A percentile compares a stretch with the other conserved stretches of the same genome.
Evolutionary conservation across 2,113 vertebrate species (phyloP).

Genomic region (Trogon melanurus): DNA sequence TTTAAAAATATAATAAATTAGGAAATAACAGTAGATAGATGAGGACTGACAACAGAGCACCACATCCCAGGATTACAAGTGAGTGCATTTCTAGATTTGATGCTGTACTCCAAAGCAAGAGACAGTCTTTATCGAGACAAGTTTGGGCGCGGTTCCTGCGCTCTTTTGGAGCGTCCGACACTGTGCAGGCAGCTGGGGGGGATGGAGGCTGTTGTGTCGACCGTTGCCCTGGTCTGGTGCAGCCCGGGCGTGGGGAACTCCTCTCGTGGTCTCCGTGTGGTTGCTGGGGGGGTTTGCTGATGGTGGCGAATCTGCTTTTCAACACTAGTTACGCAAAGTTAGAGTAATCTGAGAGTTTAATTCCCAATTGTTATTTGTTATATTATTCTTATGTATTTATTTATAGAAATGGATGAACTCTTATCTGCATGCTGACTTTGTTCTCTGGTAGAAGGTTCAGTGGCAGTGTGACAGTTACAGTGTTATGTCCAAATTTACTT

Average conservation of each 20-base stretch:
- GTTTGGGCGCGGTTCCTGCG: not conserved
- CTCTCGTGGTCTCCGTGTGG: fast-evolving
- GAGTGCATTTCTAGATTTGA: not conserved
- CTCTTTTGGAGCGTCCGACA: not conserved
- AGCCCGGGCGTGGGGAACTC: not conserved
- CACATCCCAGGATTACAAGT: not conserved
- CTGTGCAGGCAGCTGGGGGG: not conserved
- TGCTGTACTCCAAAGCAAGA: not conserved
- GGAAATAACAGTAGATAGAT: not conserved
- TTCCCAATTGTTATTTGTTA: not conserved
- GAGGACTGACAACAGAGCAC: not conserved
- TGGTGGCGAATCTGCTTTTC: not conserved
- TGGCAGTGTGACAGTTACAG: not conserved
- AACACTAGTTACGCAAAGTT: not conserved
- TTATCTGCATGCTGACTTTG: not conserved
- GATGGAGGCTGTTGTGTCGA: fast-evolving
- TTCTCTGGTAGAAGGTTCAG: not conserved
- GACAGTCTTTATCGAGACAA: not conserved
- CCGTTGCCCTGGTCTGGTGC: too few relatives aligned
- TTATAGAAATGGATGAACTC: not conserved
- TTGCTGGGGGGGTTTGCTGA: not conserved
- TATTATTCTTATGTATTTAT: not conserved
- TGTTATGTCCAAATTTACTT: not conserved
- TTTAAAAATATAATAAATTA: not conserved
- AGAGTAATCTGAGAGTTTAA: not conserved